phyloP scores from a whole-genome alignment of 1,140 invertebrate genomes.

The Papilio xuthus region DNA sequence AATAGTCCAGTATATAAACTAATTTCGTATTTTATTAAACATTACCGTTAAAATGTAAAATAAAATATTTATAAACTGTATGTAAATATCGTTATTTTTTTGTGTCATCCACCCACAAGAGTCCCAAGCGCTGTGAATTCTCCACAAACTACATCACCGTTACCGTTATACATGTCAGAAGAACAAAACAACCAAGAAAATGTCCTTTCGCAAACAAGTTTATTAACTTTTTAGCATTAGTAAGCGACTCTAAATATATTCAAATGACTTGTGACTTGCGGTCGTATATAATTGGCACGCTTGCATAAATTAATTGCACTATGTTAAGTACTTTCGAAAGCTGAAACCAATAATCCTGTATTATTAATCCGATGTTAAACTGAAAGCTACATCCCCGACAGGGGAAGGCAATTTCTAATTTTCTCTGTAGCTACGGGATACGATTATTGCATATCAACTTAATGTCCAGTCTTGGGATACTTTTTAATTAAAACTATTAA shows the following conservation, averaged over 20 bases:
- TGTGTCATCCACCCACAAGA: conserved; percentile 55
- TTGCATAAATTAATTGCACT: conserved; percentile 62
- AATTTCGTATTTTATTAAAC: conserved; percentile 29
- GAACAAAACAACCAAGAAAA: conserved; percentile 52
- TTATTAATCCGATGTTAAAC: conserved; percentile 64
- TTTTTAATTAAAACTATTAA: conserved; percentile 39
- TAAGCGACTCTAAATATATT: conserved; percentile 52
- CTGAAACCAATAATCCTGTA: conserved; percentile 59
- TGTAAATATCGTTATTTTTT: conserved; percentile 27
- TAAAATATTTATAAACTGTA: neutral
- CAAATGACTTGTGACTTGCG: conserved; percentile 51
- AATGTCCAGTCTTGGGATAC: conserved; percentile 49
- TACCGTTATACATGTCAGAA: conserved; percentile 62
- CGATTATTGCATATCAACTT: conserved; percentile 55
- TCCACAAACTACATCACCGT: conserved; percentile 57
- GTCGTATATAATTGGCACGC: conserved; percentile 69
- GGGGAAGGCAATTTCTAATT: conserved; percentile 63
- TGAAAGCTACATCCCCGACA: conserved; percentile 68
- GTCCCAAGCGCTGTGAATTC: conserved; percentile 51
- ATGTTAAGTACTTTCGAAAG: conserved; percentile 62
- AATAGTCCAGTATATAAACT: conserved; percentile 8
- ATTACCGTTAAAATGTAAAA: conserved; percentile 15
- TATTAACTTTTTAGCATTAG: conserved; percentile 44
- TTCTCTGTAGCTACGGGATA: conserved; percentile 52
- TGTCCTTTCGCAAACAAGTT: conserved; percentile 47